phyloP scores from a whole-genome alignment of 2,113 vertebrate species.

The Nyctereutes procyonoides region DNA sequence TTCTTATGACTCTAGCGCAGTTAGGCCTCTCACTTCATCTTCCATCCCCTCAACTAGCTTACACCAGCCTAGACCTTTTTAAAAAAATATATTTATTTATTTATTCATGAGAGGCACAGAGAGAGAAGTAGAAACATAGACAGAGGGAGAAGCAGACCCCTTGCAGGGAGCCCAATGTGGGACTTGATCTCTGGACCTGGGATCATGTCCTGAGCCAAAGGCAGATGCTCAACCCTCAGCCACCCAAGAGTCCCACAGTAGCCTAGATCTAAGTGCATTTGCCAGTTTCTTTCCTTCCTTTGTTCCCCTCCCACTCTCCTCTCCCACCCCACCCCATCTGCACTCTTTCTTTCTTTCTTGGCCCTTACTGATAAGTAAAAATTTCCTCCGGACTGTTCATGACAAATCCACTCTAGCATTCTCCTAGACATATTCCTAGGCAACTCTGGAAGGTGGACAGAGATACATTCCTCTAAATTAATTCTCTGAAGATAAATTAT shows the following conservation, averaged over 20 bases:
- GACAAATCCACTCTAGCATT: constrained; percentile 24
- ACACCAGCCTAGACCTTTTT: not conserved
- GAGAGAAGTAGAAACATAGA: too few relatives aligned
- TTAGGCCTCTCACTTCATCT: not conserved
- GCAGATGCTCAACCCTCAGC: too few relatives aligned
- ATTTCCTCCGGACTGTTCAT: constrained; percentile 1
- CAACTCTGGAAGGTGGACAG: constrained; percentile 38
- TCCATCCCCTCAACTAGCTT: not conserved
- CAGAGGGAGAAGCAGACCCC: too few relatives aligned
- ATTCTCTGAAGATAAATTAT: constrained; percentile 38
- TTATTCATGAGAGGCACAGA: too few relatives aligned
- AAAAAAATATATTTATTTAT: too few relatives aligned
- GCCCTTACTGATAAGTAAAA: constrained; percentile 50
- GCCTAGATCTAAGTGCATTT: not conserved
- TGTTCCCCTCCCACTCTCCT: too few relatives aligned
- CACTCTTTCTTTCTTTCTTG: not conserved
- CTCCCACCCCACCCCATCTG: too few relatives aligned
- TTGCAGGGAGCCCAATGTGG: too few relatives aligned
- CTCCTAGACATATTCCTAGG: not conserved
- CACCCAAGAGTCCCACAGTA: too few relatives aligned
- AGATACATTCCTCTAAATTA: constrained; percentile 35
- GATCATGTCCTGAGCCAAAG: too few relatives aligned
- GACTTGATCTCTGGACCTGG: too few relatives aligned
- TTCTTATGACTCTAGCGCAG: not conserved
- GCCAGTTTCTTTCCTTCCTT: not conserved